Percentiles rank a stretch among this genome's conserved stretches.
Evolutionary conservation across 2,797 vertebrate genomes (phyloP).

Genomic region (Chelmon rostratus): DNA sequence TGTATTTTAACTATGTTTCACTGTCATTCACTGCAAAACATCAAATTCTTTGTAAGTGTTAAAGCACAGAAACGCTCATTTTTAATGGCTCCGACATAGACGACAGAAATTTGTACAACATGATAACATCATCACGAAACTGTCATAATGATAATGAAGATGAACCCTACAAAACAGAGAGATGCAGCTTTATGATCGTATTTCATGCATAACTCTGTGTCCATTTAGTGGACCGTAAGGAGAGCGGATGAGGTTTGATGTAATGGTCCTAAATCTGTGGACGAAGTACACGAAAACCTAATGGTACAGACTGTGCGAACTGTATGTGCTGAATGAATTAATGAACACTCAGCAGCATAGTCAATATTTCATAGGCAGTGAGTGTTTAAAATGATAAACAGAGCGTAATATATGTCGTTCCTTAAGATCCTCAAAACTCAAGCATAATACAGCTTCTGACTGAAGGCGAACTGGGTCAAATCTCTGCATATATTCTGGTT

Average conservation of each 20-base stretch:
- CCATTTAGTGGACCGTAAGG: neutral
- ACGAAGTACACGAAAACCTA: neutral
- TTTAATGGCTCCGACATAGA: neutral
- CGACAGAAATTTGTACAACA: neutral
- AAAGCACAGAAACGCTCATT: neutral
- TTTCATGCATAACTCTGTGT: neutral
- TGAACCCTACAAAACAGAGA: neutral
- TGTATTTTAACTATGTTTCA: neutral
- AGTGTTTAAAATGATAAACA: constrained; percentile 62
- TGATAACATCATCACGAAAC: neutral
- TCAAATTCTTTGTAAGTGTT: neutral
- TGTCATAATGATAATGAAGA: no score
- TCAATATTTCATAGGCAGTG: constrained; percentile 75
- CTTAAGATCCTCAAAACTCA: constrained; percentile 13
- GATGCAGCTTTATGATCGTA: neutral
- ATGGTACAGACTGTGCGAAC: neutral
- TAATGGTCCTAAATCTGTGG: constrained; percentile 4
- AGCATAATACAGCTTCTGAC: constrained; percentile 6
- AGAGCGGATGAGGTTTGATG: neutral
- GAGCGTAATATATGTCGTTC: constrained; percentile 48
- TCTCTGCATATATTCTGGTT: neutral
- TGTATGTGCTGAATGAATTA: constrained; percentile 59
- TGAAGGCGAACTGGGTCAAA: neutral
- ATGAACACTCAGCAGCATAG: constrained; percentile 55
- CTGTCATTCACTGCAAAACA: neutral